phyloP scores from a whole-genome alignment of 2,888 invertebrate genomes.

The Frankliniella fusca region DNA sequence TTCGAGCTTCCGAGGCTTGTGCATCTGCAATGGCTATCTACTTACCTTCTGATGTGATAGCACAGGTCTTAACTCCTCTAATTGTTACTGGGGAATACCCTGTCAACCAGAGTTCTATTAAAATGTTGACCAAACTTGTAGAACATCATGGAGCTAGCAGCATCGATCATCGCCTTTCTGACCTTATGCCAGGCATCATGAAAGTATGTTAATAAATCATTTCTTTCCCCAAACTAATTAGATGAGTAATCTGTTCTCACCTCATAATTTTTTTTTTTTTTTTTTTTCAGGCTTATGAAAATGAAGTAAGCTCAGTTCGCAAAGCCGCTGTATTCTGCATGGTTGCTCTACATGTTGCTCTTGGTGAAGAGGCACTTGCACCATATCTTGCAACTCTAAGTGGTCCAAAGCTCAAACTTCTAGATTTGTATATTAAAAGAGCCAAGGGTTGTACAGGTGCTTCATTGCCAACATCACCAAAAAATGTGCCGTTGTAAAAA shows the following conservation, averaged over 20 bases:
- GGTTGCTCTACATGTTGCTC: constrained; percentile 85
- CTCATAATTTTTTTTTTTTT: constrained; percentile 30
- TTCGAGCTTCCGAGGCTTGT: constrained; percentile 81
- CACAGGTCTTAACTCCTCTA: constrained; percentile 74
- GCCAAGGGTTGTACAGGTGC: constrained; percentile 43
- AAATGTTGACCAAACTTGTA: constrained; percentile 81
- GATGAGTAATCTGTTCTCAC: background rate
- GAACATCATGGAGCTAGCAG: constrained; percentile 69
- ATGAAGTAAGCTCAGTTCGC: constrained; percentile 84
- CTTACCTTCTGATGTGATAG: constrained; percentile 73
- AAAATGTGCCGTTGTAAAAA: constrained; percentile 29
- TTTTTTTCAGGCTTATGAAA: constrained; percentile 74
- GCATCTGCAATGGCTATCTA: constrained; percentile 71
- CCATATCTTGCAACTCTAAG: constrained; percentile 77
- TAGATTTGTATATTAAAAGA: constrained; percentile 72
- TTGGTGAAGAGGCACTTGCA: constrained; percentile 79
- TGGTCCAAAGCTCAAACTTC: constrained; percentile 83
- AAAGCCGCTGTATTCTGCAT: constrained; percentile 97
- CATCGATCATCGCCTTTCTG: constrained; percentile 68
- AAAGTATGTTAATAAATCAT: constrained; percentile 55
- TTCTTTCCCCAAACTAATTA: background rate
- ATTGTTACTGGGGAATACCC: constrained; percentile 85
- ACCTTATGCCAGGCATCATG: constrained; percentile 83
- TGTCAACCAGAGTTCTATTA: constrained; percentile 84
- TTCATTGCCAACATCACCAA: constrained; percentile 41